These are phyloP conservation scores for Crocuta crocuta DNA, from an alignment of 2,113 vertebrate genomes.

Conservation along the genomic window DNA sequence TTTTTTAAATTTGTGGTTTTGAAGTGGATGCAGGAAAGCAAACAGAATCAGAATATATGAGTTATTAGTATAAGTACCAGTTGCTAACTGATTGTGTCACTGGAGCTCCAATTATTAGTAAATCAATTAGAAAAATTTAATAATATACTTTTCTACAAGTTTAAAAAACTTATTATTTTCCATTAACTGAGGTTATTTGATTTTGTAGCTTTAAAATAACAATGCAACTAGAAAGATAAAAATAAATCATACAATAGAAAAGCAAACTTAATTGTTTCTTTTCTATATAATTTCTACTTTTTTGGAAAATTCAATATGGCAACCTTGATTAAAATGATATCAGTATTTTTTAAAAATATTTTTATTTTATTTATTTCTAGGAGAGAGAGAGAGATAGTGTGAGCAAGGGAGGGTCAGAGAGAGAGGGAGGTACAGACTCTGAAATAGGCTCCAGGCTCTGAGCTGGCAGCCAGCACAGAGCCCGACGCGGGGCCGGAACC, in stretches of 20 bases:
- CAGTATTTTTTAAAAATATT: too few species aligned
- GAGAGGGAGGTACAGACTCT: too few species aligned
- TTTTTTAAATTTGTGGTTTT: slow-evolving; percentile 18
- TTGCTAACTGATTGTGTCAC: too few species aligned
- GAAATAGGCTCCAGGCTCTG: too few species aligned
- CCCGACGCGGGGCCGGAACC: too few species aligned
- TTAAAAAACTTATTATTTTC: slow-evolving; percentile 68
- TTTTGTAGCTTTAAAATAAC: slow-evolving; percentile 62
- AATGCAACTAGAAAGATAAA: neutral
- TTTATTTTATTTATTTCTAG: too few species aligned
- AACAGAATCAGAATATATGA: slow-evolving; percentile 70
- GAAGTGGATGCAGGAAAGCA: slow-evolving; percentile 58
- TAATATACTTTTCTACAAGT: slow-evolving; percentile 71
- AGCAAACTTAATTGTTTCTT: neutral
- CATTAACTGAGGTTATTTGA: neutral
- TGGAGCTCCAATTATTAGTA: neutral
- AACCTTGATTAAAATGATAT: neutral
- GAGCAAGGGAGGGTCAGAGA: too few species aligned
- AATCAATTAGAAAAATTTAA: slow-evolving; percentile 80
- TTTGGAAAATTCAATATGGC: slow-evolving; percentile 19
- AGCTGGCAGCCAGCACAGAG: too few species aligned
- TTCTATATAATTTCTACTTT: slow-evolving; percentile 35
- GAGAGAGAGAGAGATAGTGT: too few species aligned
- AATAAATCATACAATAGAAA: neutral
- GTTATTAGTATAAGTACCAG: slow-evolving; percentile 66